A percentile compares a stretch with the other conserved stretches of the same genome.
Evolutionary conservation across 2,797 vertebrate species (phyloP).

Genomic region (Antrozous pallidus): DNA sequence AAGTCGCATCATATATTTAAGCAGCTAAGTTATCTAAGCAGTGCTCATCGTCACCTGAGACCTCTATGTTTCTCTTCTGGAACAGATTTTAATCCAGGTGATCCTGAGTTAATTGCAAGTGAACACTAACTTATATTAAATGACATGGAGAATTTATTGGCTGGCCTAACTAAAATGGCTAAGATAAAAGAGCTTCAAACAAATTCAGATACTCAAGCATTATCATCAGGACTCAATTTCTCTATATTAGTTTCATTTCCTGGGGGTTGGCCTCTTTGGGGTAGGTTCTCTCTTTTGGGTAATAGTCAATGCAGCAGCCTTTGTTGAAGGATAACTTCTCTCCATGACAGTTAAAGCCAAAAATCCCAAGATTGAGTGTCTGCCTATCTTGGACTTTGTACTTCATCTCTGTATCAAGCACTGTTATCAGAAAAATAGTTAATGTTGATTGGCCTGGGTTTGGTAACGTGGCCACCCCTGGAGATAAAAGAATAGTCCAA

Average conservation of each 20-base stretch:
- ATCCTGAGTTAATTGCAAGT: not conserved
- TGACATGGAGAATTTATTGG: not conserved
- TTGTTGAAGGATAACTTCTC: not conserved
- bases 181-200: not conserved
- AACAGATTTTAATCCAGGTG: not conserved
- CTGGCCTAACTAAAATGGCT: not conserved
- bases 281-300: not conserved
- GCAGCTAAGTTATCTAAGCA: not conserved
- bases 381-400: not conserved
- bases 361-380: not conserved
- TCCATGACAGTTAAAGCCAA: not conserved
- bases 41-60: not conserved
- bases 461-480: not conserved
- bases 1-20: not conserved
- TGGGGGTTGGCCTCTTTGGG: not conserved
- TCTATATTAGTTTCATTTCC: not conserved
- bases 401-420: not conserved
- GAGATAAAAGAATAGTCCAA: not conserved
- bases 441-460: not conserved
- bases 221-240: not conserved
- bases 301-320: not conserved
- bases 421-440: not conserved
- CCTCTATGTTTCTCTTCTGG: not conserved
- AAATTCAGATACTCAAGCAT: not conserved
- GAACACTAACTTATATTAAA: not conserved